Base-by-base conservation (phyloP, 2,888 invertebrate genomes). In the Hydrotaea cyrtoneurina region DNA sequence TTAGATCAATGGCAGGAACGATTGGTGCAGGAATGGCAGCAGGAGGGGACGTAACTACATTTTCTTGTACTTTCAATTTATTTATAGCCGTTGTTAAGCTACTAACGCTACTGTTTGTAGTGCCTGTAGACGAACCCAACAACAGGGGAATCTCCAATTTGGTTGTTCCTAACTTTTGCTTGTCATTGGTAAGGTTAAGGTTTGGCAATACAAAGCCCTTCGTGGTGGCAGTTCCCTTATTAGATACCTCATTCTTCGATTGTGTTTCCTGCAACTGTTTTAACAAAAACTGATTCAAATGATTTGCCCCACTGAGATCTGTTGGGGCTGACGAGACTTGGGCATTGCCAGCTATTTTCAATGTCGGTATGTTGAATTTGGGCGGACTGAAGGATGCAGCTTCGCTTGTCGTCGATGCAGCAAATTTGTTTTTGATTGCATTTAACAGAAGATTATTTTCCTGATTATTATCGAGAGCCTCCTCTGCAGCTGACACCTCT, bases 1-100 rank as follows among this genome's bases (percentile, higher is more conserved):
- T 89, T 73, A 91, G 80, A 83, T 92, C 92, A 19, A 91, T 91
- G 10, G 86, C 80, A 21, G 77, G 31, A n/a, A 31, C 71, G 3
- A 26, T 69, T 26, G 26, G 13, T 26, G 71, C 10, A 36, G 43
- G 46, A 74, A 31, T 19, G 53, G 10, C 39, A 50, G 13, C 31
- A 11, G 43, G 13, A n/a, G 31, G 66, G 7, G 21, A 72, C 64
- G 73, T 39, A 17, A 19, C 19, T 4, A 23, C 17, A 17, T 17
- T 75, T 62, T 78, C 77, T 21, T 62, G 19, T 11, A 66, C 53
- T 64, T 77, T 50, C 17, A 80, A 66, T 64, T 81, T 64, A 11
- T 76, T 23, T 39, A 82, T 83, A 55, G 81, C 80, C 7, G 78
- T 72, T 19, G 86, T 69, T 23, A 85, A 74, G 17, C 59, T 23